Conservation (phyloP, 2,797 vertebrate genomes). For the Hoplostethus mediterraneus region DNA sequence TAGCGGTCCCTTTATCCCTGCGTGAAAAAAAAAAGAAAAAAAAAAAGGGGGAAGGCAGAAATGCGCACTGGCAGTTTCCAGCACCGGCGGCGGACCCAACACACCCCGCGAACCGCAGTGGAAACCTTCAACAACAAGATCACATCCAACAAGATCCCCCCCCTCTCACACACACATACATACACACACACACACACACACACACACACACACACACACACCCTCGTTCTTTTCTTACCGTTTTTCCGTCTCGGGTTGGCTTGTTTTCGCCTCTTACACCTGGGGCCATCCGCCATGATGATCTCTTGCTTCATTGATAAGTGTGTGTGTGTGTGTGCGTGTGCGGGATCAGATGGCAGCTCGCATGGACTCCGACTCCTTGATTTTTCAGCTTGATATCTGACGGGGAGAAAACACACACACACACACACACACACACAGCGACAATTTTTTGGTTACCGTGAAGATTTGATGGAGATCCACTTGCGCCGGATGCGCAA, state of each 20-base stretch:
- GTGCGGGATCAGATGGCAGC: constrained; percentile 94
- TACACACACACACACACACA: too few relatives aligned
- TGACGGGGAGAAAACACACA: constrained; percentile 80
- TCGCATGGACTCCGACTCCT: constrained; percentile 96
- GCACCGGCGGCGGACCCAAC: constrained; percentile 58
- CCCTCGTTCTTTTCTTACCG: constrained; percentile 90
- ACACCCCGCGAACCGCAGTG: constrained; percentile 53
- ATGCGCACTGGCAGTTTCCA: constrained; percentile 34
- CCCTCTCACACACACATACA: too few relatives aligned
- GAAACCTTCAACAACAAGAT: constrained; percentile 56
- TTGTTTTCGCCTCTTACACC: constrained; percentile 99
- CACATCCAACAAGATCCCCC: constrained; percentile 25
- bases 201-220: too few relatives aligned
- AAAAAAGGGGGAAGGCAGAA: constrained; percentile 28
- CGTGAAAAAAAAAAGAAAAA: constrained; percentile 33
- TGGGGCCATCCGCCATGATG: constrained; percentile 99
- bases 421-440: background rate
- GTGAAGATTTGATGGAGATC: constrained; percentile 26
- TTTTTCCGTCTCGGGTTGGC: constrained; percentile 99
- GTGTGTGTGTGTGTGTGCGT: constrained; percentile 83
- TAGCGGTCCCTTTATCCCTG: constrained; percentile 49
- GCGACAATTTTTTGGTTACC: constrained; percentile 75
- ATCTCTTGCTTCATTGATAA: constrained; percentile 99
- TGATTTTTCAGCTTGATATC: constrained; percentile 91
- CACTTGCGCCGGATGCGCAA: constrained; percentile 57